Evolutionary conservation across 2,888 invertebrate genomes (phyloP).

Genomic region (Drosophila putrida): DNA sequence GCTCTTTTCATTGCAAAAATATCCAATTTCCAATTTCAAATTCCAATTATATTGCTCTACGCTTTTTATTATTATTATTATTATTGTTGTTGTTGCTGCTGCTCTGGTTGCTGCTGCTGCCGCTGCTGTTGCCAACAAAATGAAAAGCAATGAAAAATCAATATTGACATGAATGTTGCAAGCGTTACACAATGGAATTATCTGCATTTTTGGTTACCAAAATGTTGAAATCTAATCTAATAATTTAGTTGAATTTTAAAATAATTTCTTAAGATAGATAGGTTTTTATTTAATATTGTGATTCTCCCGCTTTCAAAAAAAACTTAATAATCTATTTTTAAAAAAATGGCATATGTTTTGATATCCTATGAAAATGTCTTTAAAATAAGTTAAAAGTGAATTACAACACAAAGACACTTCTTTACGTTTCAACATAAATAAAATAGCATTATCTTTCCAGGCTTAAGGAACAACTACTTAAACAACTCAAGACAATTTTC

Average conservation of each 20-base stretch:
- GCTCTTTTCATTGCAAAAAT: constrained; percentile 65
- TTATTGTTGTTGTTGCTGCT: constrained; percentile 41
- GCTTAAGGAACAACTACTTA: too few species aligned
- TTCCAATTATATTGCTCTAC: constrained; percentile 78
- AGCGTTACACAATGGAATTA: constrained; percentile 21
- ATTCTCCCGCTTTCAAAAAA: too few species aligned
- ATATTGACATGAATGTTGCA: constrained; percentile 72
- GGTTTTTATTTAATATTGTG: too few species aligned
- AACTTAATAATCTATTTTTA: too few species aligned
- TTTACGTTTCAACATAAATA: too few species aligned
- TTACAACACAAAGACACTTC: too few species aligned
- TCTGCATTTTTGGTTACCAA: background rate
- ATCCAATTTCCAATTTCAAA: constrained; percentile 79
- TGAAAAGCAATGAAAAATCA: constrained; percentile 70
- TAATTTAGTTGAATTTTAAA: background rate
- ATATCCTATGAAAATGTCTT: too few species aligned
- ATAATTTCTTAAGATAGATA: too few species aligned
- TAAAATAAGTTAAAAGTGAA: too few species aligned
- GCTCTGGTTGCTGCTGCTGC: constrained; percentile 5
- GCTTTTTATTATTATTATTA: constrained; percentile 72
- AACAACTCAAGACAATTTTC: too few species aligned
- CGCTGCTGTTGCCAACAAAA: constrained; percentile 34
- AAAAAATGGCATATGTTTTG: too few species aligned
- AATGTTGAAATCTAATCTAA: background rate
- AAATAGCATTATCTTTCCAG: too few species aligned